Percentiles rank a stretch among this genome's conserved stretches.
Evolutionary conservation across 1,140 invertebrate genomes (phyloP).

Genomic region (Campoletis sonorensis): DNA sequence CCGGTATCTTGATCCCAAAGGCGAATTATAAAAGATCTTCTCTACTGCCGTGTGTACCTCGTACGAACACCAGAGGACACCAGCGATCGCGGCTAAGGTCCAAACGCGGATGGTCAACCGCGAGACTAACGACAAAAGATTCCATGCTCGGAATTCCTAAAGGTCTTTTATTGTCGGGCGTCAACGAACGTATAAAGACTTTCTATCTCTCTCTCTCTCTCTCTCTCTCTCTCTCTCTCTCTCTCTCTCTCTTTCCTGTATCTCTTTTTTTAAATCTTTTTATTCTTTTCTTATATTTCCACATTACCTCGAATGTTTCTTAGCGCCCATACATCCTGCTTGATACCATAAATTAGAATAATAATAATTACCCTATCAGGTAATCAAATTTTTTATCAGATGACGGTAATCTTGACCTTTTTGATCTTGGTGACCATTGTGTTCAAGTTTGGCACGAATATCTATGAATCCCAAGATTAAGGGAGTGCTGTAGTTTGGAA

Average conservation of each 20-base stretch:
- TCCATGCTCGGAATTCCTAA: conserved; percentile 39
- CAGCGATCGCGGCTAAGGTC: background rate
- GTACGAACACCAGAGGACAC: background rate
- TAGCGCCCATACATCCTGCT: no score
- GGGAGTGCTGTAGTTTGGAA: no score
- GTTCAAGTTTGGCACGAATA: no score
- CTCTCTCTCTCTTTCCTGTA: background rate
- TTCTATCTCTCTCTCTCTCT: background rate
- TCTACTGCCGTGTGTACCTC: conserved; percentile 47
- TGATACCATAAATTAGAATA: no score
- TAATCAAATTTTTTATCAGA: no score
- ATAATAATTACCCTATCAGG: no score
- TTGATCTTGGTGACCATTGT: no score
- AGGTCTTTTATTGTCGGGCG: conserved; percentile 43
- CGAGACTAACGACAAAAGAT: conserved; percentile 37
- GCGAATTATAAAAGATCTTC: conserved; percentile 35
- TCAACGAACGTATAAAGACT: conserved; percentile 44
- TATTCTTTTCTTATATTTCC: background rate
- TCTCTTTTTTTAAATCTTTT: background rate
- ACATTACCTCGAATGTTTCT: no score
- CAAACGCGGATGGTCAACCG: background rate
- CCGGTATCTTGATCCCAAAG: conserved; percentile 43
- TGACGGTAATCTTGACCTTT: no score
- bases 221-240: background rate
- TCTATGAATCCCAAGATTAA: no score